Evolutionary conservation across 2,113 vertebrate species (phyloP), one percentile per base, ranked within the genome.

Genomic region (Prunella himalayana): DNA sequence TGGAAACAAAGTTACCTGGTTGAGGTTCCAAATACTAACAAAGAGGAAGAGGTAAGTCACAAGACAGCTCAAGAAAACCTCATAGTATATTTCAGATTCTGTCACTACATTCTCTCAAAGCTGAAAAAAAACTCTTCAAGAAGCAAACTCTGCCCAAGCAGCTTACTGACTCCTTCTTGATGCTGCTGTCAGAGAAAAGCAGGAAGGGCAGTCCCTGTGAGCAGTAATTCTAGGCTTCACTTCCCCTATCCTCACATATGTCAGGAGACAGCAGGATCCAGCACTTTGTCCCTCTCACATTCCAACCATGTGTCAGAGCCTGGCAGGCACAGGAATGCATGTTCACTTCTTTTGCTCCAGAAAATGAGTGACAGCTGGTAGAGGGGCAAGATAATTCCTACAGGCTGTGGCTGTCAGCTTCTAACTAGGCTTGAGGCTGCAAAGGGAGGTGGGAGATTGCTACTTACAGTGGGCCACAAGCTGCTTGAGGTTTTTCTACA

Each of bases 11-110:
- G 69, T 98, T 98, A 22, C 99, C 99, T 9, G 99, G 99, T 45
- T 97, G 98, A 37, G 99, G 98, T 71, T 99, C 98, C 54, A 99
- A 95, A 94, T 99, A 99, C 99, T 99, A 91, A 21, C 63, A 95
- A 91, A 88, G 8, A 94, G 27, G 44, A 86, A 89, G 56, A 88
- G 33, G 64, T 20, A 85, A 89, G 47, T 94, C 45, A 96, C 35
- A 78, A 75, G 27, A 71, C 3, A 12, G 16, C 13, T 28, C 44
- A 14, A 31, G 70, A 85, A 88, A 35, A 5, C 5, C 6, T n/a
- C 47, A 44, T 3, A 57, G 25, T 20, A 0, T 69, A 61, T 45
- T 85, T 88, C 78, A 82, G 33, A 44, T 61, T 86, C 66, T 73
- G 56, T 39, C 27, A 54, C 35, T 86, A 73, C 8, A 10, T n/a